phyloP scores from a whole-genome alignment of 1,140 invertebrate species.

The Procambarus clarkii region DNA sequence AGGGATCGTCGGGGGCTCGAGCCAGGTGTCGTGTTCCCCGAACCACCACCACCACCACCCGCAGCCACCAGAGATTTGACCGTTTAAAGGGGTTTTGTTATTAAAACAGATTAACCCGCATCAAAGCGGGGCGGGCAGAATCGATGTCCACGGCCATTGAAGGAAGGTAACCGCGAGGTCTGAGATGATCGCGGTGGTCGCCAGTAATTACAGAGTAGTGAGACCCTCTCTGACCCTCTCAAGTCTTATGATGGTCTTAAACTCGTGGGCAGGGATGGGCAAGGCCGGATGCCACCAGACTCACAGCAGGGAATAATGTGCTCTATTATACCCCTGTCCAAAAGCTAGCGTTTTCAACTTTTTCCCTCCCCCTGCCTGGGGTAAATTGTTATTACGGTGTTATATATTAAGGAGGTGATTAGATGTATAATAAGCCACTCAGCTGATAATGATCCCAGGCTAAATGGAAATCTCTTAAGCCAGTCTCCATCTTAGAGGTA shows the following conservation, averaged over 20 bases:
- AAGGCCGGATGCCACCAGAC: too few relatives aligned
- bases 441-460: conserved; percentile 1
- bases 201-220: background rate
- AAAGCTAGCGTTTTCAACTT: background rate
- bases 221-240: too few relatives aligned
- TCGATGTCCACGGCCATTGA: conserved; percentile 33
- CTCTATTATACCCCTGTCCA: too few relatives aligned
- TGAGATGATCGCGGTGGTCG: background rate
- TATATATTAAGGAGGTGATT: conserved; percentile 19
- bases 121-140: conserved; percentile 19
- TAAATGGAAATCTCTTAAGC: conserved; percentile 28
- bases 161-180: conserved; percentile 3
- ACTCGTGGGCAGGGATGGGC: too few relatives aligned
- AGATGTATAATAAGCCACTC: conserved; percentile 34
- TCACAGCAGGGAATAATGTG: too few relatives aligned
- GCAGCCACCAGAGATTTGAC: conserved; percentile 23
- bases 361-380: background rate
- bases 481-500: too few relatives aligned
- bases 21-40: too few relatives aligned
- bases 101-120: conserved; percentile 57
- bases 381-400: background rate
- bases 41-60: too few relatives aligned
- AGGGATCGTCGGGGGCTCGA: conserved; percentile 18
- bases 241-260: too few relatives aligned
- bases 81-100: conserved; percentile 61